Conservation (phyloP, 2,888 invertebrate genomes). For the Melieria picta region DNA sequence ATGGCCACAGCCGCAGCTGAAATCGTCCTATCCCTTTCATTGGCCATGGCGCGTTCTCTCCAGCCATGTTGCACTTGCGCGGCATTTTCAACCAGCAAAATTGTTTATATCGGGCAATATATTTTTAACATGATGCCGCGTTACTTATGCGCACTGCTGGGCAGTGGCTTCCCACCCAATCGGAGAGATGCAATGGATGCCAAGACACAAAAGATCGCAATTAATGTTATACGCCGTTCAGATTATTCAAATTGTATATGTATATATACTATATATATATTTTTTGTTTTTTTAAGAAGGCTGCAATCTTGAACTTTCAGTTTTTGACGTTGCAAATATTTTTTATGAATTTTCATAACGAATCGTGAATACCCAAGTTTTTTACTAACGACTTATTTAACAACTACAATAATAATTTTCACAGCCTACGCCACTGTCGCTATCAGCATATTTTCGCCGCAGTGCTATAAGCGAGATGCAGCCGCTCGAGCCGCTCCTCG, state of each 20-base stretch:
- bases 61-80: background rate
- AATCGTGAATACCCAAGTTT: background rate
- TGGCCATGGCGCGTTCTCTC: conserved; percentile 1
- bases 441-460: too few relatives aligned
- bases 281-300: background rate
- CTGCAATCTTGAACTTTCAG: too few relatives aligned
- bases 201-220: too few relatives aligned
- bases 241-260: background rate
- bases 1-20: background rate
- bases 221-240: too few relatives aligned
- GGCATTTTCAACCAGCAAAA: conserved; percentile 8
- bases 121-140: background rate
- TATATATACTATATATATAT: background rate
- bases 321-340: too few relatives aligned
- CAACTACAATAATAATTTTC: background rate
- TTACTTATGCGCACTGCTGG: background rate
- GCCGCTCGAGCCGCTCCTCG: too few relatives aligned
- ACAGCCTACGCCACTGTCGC: too few relatives aligned
- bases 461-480: too few relatives aligned
- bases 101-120: conserved; percentile 14
- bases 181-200: too few relatives aligned
- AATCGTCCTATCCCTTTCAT: background rate
- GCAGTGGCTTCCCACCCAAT: background rate
- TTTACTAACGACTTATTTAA: background rate
- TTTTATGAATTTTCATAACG: background rate